Percentiles rank a stretch among this genome's conserved stretches.
phyloP scores from a whole-genome alignment of 2,113 vertebrate genomes.

The Dicentrarchus labrax region DNA sequence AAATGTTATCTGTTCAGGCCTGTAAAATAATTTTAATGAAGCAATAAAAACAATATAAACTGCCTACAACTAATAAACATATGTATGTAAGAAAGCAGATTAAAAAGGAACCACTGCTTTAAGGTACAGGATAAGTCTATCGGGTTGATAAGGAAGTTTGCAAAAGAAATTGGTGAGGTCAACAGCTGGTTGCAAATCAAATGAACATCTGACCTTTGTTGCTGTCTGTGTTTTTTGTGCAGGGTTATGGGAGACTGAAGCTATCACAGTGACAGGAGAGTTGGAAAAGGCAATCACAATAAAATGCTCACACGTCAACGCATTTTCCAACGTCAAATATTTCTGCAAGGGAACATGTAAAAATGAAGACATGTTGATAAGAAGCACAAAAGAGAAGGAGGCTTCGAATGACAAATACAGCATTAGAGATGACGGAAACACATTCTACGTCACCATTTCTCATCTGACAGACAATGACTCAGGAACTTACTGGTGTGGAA shows the following conservation, averaged over 20 bases:
- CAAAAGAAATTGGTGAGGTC: neutral
- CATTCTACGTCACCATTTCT: slow-evolving; percentile 60
- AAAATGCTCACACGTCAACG: slow-evolving; percentile 37
- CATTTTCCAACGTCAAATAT: slow-evolving; percentile 62
- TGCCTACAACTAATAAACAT: neutral
- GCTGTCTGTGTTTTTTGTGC: slow-evolving; percentile 38
- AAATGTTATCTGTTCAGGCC: neutral
- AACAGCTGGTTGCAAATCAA: too few species aligned
- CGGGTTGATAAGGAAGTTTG: neutral
- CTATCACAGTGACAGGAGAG: slow-evolving; percentile 12
- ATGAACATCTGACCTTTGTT: slow-evolving; percentile 4
- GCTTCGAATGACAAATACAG: slow-evolving; percentile 24
- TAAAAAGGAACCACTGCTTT: neutral
- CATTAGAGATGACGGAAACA: slow-evolving; percentile 55
- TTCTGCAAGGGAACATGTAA: slow-evolving; percentile 55
- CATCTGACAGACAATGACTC: slow-evolving; percentile 35
- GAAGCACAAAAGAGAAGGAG: rapidly evolving
- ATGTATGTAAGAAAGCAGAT: neutral
- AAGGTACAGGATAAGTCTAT: neutral
- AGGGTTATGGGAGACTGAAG: slow-evolving; percentile 43
- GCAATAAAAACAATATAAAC: neutral
- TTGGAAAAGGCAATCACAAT: neutral
- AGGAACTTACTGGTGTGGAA: slow-evolving; percentile 67
- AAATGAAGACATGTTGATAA: slow-evolving; percentile 46
- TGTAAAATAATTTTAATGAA: neutral